These are phyloP conservation scores for Meteorus colon DNA, from an alignment of 2,888 invertebrate species.

Conservation along the genomic window DNA sequence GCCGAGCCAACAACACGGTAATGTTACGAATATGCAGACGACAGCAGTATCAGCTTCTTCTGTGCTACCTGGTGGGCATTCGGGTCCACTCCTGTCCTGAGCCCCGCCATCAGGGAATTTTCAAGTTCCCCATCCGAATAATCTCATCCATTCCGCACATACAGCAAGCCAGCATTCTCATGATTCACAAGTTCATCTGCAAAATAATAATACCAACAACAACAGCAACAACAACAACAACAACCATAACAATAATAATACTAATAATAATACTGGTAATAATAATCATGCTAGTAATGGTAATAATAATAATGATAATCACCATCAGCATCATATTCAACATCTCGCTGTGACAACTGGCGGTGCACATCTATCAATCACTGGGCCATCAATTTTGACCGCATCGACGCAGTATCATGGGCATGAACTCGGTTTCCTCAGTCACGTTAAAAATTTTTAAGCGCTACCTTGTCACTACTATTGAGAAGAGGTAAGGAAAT, in stretches of 20 bases:
- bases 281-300: background rate
- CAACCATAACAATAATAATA: background rate
- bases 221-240: slow-evolving; percentile 62
- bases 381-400: slow-evolving; percentile 59
- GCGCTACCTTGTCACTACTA: slow-evolving; percentile 50
- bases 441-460: slow-evolving; percentile 72
- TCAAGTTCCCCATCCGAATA: slow-evolving; percentile 72
- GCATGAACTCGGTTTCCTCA: slow-evolving; percentile 70
- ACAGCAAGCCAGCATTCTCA: slow-evolving; percentile 58
- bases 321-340: slow-evolving; percentile 67
- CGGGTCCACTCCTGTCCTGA: slow-evolving; percentile 73
- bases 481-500: slow-evolving; percentile 62
- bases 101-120: slow-evolving; percentile 74
- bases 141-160: slow-evolving; percentile 67
- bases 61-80: slow-evolving; percentile 69
- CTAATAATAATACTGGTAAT: too few relatives aligned
- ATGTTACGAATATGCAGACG: slow-evolving; percentile 69
- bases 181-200: slow-evolving; percentile 4
- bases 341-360: slow-evolving; percentile 65
- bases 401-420: slow-evolving; percentile 69
- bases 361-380: slow-evolving; percentile 65
- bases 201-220: slow-evolving; percentile 44
- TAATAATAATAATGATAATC: slow-evolving; percentile 41
- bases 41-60: slow-evolving; percentile 66
- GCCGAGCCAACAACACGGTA: slow-evolving; percentile 70